phyloP scores from a whole-genome alignment of 2,113 vertebrate genomes.

The Sturnira hondurensis region DNA sequence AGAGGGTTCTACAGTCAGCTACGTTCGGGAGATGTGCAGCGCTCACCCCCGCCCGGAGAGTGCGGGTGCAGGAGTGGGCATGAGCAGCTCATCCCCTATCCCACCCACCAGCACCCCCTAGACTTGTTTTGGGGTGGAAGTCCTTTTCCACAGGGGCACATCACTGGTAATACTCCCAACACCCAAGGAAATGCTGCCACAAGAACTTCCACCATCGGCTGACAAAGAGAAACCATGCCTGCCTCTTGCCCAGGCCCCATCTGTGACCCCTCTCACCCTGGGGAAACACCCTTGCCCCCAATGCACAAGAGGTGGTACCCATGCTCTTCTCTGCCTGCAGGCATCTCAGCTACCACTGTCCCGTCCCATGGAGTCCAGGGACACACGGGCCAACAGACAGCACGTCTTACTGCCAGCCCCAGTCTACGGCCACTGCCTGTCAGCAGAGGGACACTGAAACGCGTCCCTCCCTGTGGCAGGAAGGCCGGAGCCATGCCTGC shows the following conservation, averaged over 20 bases:
- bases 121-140: not conserved
- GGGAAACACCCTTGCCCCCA: not conserved
- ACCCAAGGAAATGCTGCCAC: not conserved
- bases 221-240: not conserved
- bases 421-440: not conserved
- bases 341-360: not conserved
- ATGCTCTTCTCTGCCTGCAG: not conserved
- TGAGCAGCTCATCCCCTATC: not conserved
- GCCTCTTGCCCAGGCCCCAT: not conserved
- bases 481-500: not conserved
- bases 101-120: not conserved
- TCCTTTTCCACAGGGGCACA: not conserved
- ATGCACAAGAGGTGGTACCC: not conserved
- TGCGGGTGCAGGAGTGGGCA: not conserved
- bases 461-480: not conserved
- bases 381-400: not conserved
- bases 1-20: not conserved
- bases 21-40: not conserved
- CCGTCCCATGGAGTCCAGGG: not conserved
- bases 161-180: not conserved
- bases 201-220: not conserved
- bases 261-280: not conserved
- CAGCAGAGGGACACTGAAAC: not conserved
- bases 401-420: not conserved
- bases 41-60: not conserved